phyloP scores from a whole-genome alignment of 2,888 invertebrate genomes.

The Aradus depressus region DNA sequence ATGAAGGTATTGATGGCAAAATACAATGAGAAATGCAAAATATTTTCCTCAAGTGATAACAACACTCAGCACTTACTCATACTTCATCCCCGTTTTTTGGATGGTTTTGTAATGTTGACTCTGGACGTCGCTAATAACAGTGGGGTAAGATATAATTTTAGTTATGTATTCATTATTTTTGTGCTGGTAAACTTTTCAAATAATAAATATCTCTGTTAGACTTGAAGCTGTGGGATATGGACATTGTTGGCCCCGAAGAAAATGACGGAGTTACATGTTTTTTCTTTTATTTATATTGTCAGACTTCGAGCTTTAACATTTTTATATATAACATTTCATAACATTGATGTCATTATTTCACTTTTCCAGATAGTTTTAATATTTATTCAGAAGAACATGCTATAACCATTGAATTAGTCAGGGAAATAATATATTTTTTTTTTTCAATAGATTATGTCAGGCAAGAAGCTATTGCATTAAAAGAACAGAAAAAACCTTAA shows the following conservation, averaged over 20 bases:
- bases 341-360: too few relatives aligned
- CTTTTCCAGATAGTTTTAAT: too few relatives aligned
- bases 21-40: conserved; percentile 46
- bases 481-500: too few relatives aligned
- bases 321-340: too few relatives aligned
- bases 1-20: conserved; percentile 48
- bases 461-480: too few relatives aligned
- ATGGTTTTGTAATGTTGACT: conserved; percentile 53
- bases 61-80: conserved; percentile 50
- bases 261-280: conserved; percentile 4
- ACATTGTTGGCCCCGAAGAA: background rate
- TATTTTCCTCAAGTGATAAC: conserved; percentile 47
- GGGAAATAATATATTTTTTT: too few relatives aligned
- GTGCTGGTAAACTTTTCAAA: background rate
- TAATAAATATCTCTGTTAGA: too few relatives aligned
- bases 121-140: conserved; percentile 46
- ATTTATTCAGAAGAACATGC: too few relatives aligned
- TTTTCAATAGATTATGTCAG: too few relatives aligned
- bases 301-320: too few relatives aligned
- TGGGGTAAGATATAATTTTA: conserved; percentile 42
- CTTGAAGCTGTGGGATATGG: too few relatives aligned
- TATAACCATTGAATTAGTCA: too few relatives aligned
- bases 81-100: conserved; percentile 49
- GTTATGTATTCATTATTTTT: background rate
- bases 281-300: conserved; percentile 15